phyloP scores from a whole-genome alignment of 2,797 vertebrate genomes.

The Synaphobranchus kaupii region DNA sequence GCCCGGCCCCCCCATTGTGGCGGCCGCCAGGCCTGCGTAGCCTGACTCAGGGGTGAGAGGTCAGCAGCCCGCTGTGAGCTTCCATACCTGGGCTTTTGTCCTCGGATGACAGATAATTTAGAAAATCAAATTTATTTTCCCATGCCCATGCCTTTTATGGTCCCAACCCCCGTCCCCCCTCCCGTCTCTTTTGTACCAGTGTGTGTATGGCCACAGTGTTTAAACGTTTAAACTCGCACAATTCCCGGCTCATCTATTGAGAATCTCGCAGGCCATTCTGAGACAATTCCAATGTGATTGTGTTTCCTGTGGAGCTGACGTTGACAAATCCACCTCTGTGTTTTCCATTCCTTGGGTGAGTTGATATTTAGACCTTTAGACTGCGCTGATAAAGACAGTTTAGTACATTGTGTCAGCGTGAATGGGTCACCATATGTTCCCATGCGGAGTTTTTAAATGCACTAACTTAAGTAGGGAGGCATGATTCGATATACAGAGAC shows the following conservation, averaged over 20 bases:
- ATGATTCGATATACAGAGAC: not conserved
- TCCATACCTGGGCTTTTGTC: constrained; percentile 65
- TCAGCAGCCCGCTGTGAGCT: constrained; percentile 47
- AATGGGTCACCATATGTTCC: constrained; percentile 13
- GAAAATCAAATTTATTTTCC: constrained; percentile 59
- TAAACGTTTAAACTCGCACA: not conserved
- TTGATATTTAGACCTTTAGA: not conserved
- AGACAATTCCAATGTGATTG: not conserved
- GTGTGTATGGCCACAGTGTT: not conserved
- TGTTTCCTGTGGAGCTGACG: not conserved
- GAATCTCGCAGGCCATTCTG: not conserved
- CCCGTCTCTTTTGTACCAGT: constrained; percentile 12
- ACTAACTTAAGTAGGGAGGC: not conserved
- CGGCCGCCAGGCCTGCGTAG: constrained; percentile 26
- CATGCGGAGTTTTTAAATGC: not conserved
- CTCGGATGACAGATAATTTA: constrained; percentile 49
- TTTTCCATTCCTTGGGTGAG: not conserved
- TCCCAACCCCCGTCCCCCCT: constrained; percentile 10
- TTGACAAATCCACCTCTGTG: constrained; percentile 15
- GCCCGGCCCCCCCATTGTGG: constrained; percentile 52
- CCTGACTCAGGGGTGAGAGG: constrained; percentile 50
- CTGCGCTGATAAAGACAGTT: not conserved
- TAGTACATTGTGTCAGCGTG: not conserved
- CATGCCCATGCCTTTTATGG: constrained; percentile 22
- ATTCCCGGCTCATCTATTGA: constrained; percentile 11